Evolutionary conservation across 2,888 invertebrate species (phyloP), one percentile per base, ranked within the genome.

Genomic region (Protodeltote pygarga): DNA sequence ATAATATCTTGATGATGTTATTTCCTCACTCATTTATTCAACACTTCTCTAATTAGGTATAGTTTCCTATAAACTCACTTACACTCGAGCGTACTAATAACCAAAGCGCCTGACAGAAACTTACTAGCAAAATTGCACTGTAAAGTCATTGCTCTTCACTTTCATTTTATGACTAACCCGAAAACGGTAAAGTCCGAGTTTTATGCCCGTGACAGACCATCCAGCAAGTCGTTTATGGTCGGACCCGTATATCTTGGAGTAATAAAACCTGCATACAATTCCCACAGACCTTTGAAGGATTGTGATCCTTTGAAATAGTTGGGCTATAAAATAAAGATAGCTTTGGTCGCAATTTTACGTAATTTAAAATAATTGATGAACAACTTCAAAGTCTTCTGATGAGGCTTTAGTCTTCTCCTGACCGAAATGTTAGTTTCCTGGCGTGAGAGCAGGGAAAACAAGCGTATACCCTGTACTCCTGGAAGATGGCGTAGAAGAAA

Each of bases 221-320:
- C 45, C 40, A 50, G 24, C 48, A 29, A 45, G 39, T 25, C 48
- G 61, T 72, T 68, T 66, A 71, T 35, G 65, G 68, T 55, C 23
- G 54, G 44, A 48, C 62, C 64, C 71, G 70, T 77, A 73, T 67
- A 70, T 69, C 71, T 69, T 60, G 47, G 54, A 47, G 71, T 59
- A 71, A 71, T 71, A 70, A 79, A 77, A 71, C 70, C 63, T 67
- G 70, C 69, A 74, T 74, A 72, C 72, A 70, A 76, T 72, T 71
- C 67, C 61, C 51, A 47, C 54, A 52, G 57, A 64, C 64, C 58
- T 64, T 61, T 59, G 55, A 62, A 65, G 39, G 57, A 49, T 37
- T 33, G 52, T 50, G 38, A 29, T 46, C 46, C 45, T 23, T 42
- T 37, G 47, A 28, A 40, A 48, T 50, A 42, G 31, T 39, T 15